These are phyloP conservation scores for Dissostichus mawsoni DNA, from an alignment of 2,113 vertebrate species.

Conservation along the genomic window DNA sequence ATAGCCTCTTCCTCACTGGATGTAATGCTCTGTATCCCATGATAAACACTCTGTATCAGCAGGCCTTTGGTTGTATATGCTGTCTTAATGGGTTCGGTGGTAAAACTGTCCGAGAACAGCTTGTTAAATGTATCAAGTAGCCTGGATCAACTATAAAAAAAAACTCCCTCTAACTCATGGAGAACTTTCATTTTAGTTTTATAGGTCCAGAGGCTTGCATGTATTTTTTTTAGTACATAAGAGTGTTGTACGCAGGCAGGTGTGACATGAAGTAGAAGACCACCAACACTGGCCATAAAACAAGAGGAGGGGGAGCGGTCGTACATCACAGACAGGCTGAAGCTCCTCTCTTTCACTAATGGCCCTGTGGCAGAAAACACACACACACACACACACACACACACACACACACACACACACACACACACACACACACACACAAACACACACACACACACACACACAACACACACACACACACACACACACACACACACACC, in stretches of 20 bases:
- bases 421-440: not conserved
- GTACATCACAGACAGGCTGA: slow-evolving; percentile 20
- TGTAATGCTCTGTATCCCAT: not conserved
- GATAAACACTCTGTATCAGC: slow-evolving; percentile 9
- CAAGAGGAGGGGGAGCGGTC: slow-evolving; percentile 3
- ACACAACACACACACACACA: not conserved
- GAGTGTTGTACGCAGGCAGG: not conserved
- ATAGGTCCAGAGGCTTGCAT: not conserved
- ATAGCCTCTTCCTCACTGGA: not conserved
- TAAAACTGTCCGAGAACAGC: slow-evolving; percentile 62
- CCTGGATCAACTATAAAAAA: slow-evolving; percentile 13
- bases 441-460: not conserved
- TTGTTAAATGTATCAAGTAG: slow-evolving; percentile 44
- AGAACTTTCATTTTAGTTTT: slow-evolving; percentile 27
- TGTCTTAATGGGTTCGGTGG: slow-evolving; percentile 26
- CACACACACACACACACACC: no score
- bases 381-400: not conserved
- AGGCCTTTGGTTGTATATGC: not conserved
- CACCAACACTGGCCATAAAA: slow-evolving; percentile 40
- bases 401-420: no score
- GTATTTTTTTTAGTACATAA: not conserved
- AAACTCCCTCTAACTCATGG: not conserved
- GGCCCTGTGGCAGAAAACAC: not conserved
- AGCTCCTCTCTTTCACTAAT: slow-evolving; percentile 25
- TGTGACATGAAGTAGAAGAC: slow-evolving; percentile 24